Base-by-base conservation (phyloP, 2,888 invertebrate genomes). In the Ichneumoninae sp. region DNA sequence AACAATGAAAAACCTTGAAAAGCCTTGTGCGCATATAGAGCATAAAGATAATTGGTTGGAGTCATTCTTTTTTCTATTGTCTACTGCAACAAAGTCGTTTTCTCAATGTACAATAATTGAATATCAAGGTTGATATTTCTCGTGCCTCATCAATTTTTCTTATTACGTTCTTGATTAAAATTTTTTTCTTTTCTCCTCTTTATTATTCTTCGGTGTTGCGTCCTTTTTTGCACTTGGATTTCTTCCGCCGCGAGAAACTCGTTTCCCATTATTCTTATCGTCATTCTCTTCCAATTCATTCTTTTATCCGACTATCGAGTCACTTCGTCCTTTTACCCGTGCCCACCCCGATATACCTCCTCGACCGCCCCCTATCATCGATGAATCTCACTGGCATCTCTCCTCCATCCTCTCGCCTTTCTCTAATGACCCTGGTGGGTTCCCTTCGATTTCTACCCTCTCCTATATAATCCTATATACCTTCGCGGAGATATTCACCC, bases 401-500 rank as follows among this genome's bases (percentile, higher is more conserved):
- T 30, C 5, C 30, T 22, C 66, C 60, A 85, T 79, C 79, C 79
- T 84, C 79, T 84, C 79, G 78, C 70, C 79, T 83, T 72, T 85
- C 65, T 78, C 72, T 83, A 87, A 87, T 86, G 86, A 86, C 79
- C 84, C 71, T 70, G 80, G 75, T 26, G 26, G 60, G 82, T 86
- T 81, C 80, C 83, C 82, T 83, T 80, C 82, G 66, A 84, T 79
- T 82, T 87, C 87, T 83, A 88, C 82, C 86, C 87, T 82, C 13
- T 79, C 83, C 83, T 30, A 60, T 1, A 60, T 60, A 60, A 26
- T 13, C 26, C 22, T 54, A 22, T 54, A 54, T 54, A 54, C 22
- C 60, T 13, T 30, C 30, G 10, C 60, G 36, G 30, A 33, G 66
- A 82, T 79, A 69, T 76, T 80, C 79, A 84, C 86, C 88, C 89